Percentiles rank a stretch among this genome's conserved stretches.
Conservation (phyloP, 92 coral and sea anemone genomes). For the Epizoanthus scotinus region DNA sequence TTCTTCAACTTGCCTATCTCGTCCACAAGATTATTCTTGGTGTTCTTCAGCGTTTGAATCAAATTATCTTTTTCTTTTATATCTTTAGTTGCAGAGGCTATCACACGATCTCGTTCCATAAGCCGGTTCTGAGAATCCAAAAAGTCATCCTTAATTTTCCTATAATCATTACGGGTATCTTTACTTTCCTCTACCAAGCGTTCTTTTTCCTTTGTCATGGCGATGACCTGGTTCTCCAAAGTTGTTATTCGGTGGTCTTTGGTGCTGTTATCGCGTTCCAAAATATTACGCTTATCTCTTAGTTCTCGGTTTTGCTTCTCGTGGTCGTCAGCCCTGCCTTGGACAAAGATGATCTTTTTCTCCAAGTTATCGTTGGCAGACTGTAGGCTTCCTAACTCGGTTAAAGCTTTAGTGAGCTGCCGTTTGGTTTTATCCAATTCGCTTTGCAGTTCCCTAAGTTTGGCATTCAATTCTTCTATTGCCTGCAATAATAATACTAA, state of each 20-base stretch:
- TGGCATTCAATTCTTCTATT: constrained; percentile 81
- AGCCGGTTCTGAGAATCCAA: constrained; percentile 72
- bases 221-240: constrained; percentile 71
- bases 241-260: constrained; percentile 79
- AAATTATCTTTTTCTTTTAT: constrained; percentile 74
- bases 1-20: constrained; percentile 75
- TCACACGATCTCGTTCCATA: constrained; percentile 80
- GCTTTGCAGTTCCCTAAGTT: constrained; percentile 71
- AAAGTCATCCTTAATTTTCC: constrained; percentile 78
- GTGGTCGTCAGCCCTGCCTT: constrained; percentile 63
- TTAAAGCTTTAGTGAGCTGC: constrained; percentile 56
- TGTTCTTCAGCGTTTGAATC: constrained; percentile 71
- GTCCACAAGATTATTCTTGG: constrained; percentile 67
- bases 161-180: constrained; percentile 73
- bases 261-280: constrained; percentile 70
- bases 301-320: constrained; percentile 72
- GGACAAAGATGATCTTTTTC: constrained; percentile 56
- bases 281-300: constrained; percentile 72
- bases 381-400: constrained; percentile 61
- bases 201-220: constrained; percentile 80
- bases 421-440: constrained; percentile 87
- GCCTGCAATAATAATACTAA: too few species aligned
- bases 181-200: constrained; percentile 69
- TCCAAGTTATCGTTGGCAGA: constrained; percentile 79
- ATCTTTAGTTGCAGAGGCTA: constrained; percentile 72